A percentile compares a stretch with the other conserved stretches of the same genome.
phyloP scores from a whole-genome alignment of 2,113 vertebrate genomes.

The Bubo scandiacus region DNA sequence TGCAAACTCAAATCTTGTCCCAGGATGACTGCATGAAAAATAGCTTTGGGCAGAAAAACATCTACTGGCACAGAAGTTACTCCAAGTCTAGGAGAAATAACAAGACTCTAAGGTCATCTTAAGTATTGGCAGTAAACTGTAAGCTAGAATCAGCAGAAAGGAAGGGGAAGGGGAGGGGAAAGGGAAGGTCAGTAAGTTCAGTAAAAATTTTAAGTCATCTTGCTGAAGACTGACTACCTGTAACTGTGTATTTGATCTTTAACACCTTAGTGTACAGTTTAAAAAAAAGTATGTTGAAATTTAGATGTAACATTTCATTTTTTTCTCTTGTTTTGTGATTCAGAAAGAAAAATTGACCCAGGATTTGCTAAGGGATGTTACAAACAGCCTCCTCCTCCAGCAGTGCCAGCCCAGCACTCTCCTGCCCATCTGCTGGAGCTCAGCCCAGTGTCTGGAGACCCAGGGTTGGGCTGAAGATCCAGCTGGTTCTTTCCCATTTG shows the following conservation, averaged over 20 bases:
- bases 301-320: not conserved
- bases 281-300: not conserved
- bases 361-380: not conserved
- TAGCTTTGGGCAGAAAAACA: not conserved
- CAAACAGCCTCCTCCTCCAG: not conserved
- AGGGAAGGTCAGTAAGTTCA: not conserved
- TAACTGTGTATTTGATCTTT: not conserved
- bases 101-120: not conserved
- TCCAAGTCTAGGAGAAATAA: not conserved
- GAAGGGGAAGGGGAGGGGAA: not conserved
- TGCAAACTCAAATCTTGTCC: not conserved
- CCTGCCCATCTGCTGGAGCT: not conserved
- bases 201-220: not conserved
- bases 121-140: not conserved
- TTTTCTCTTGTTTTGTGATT: not conserved
- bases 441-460: not conserved
- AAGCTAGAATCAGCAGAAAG: not conserved
- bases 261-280: not conserved
- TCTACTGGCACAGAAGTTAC: not conserved
- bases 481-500: not conserved
- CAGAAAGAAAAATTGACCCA: not conserved
- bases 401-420: not conserved
- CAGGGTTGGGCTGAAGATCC: fast-evolving
- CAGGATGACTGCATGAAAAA: not conserved
- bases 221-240: not conserved